Conservation (phyloP, 2,888 invertebrate genomes). For the Gari tellinella region DNA sequence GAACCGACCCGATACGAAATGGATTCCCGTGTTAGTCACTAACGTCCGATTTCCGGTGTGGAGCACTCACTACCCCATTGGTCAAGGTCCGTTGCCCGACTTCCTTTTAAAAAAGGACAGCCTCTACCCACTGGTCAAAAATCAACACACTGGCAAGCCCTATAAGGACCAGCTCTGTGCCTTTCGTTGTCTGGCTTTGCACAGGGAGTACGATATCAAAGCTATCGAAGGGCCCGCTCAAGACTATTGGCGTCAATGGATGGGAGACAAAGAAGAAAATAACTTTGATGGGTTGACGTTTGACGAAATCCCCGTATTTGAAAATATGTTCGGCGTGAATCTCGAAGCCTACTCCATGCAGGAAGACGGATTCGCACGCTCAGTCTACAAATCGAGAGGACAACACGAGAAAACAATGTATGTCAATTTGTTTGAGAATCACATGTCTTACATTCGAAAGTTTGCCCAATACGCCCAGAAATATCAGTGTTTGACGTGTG, state of each 20-base stretch:
- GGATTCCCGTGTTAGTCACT: slow-evolving; percentile 11
- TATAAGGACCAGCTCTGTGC: too few relatives aligned
- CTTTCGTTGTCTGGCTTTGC: slow-evolving; percentile 35
- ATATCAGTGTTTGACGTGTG: slow-evolving; percentile 40
- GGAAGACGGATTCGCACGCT: slow-evolving; percentile 29
- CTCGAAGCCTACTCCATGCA: slow-evolving; percentile 32
- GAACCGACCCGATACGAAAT: slow-evolving; percentile 3
- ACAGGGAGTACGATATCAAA: slow-evolving; percentile 8
- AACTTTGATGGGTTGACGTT: background rate
- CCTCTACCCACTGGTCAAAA: too few relatives aligned
- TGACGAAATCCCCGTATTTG: slow-evolving; percentile 28
- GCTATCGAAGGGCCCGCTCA: slow-evolving; percentile 5
- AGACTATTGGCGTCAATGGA: slow-evolving; percentile 1
- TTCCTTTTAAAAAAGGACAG: background rate
- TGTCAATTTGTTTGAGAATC: slow-evolving; percentile 46
- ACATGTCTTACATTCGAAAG: slow-evolving; percentile 35
- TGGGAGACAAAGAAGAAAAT: background rate
- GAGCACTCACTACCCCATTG: slow-evolving; percentile 1
- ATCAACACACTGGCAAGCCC: too few relatives aligned
- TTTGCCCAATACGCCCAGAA: slow-evolving; percentile 27
- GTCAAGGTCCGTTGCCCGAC: slow-evolving; percentile 5
- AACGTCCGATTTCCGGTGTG: slow-evolving; percentile 8
- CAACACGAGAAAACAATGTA: slow-evolving; percentile 28
- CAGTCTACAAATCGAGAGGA: slow-evolving; percentile 34
- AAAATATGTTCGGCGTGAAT: slow-evolving; percentile 27